phyloP scores from a whole-genome alignment of 1,140 invertebrate genomes.

The Ruditapes philippinarum region DNA sequence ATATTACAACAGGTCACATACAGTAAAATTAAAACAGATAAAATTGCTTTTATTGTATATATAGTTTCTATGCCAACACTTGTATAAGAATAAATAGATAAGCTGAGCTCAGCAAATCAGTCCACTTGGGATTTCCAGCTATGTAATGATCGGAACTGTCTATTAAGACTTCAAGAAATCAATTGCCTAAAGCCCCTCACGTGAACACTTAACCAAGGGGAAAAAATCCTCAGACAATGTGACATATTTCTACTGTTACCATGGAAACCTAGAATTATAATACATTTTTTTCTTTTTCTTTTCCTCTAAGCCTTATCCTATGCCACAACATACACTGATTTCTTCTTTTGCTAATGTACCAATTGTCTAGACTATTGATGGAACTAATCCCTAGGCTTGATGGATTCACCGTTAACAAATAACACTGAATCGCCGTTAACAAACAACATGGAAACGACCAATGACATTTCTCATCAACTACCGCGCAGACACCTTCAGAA shows the following conservation, averaged over 20 bases:
- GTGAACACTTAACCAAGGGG: slow-evolving; percentile 1
- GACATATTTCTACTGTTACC: slow-evolving; percentile 19
- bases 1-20: too few relatives aligned
- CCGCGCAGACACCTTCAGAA: not conserved
- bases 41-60: too few relatives aligned
- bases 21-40: too few relatives aligned
- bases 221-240: slow-evolving; percentile 14
- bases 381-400: not conserved
- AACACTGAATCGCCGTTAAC: not conserved
- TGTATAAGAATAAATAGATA: not conserved
- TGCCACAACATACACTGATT: not conserved
- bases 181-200: slow-evolving; percentile 15
- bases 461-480: not conserved
- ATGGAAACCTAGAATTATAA: not conserved
- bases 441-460: not conserved
- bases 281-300: not conserved
- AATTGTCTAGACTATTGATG: not conserved
- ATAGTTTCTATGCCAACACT: not conserved
- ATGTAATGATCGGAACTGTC: not conserved
- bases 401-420: not conserved
- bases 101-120: not conserved
- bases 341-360: not conserved
- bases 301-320: not conserved
- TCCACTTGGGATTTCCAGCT: not conserved
- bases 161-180: slow-evolving; percentile 5